A percentile compares a stretch with the other conserved stretches of the same genome.
Evolutionary conservation across 2,888 invertebrate species (phyloP).

Genomic region (Vanessa cardui): DNA sequence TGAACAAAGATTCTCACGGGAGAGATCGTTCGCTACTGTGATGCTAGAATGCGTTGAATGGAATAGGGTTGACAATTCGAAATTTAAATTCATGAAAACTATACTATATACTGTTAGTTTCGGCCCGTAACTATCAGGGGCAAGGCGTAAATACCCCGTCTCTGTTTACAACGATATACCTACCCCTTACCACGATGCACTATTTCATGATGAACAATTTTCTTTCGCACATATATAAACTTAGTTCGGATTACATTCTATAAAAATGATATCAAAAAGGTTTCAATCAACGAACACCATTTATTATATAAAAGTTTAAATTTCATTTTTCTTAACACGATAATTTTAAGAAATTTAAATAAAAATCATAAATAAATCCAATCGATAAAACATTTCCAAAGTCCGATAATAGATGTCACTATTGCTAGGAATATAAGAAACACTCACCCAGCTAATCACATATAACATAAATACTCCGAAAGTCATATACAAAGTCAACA

Average conservation of each 20-base stretch:
- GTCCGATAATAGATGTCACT: not conserved
- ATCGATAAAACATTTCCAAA: not conserved
- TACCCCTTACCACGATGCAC: too few relatives aligned
- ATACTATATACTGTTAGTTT: not conserved
- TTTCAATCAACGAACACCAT: too few relatives aligned
- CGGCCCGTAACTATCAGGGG: too few relatives aligned
- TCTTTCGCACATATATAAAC: too few relatives aligned
- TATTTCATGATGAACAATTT: too few relatives aligned
- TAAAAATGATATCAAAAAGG: too few relatives aligned
- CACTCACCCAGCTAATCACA: conserved; percentile 55
- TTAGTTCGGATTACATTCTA: too few relatives aligned
- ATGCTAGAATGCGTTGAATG: conserved; percentile 16
- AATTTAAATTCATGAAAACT: not conserved
- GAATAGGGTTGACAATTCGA: conserved; percentile 29
- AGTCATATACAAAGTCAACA: conserved; percentile 49
- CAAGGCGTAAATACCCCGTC: too few relatives aligned
- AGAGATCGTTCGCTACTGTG: conserved; percentile 35
- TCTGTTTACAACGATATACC: too few relatives aligned
- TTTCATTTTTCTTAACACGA: not conserved
- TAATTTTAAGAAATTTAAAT: not conserved
- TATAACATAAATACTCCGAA: conserved; percentile 50
- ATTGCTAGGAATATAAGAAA: not conserved
- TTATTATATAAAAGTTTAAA: not conserved
- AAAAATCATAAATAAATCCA: too few relatives aligned
- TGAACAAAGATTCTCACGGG: conserved; percentile 35